Evolutionary conservation across 2,888 invertebrate species (phyloP).

Genomic region (Psylliodes chrysocephalus): DNA sequence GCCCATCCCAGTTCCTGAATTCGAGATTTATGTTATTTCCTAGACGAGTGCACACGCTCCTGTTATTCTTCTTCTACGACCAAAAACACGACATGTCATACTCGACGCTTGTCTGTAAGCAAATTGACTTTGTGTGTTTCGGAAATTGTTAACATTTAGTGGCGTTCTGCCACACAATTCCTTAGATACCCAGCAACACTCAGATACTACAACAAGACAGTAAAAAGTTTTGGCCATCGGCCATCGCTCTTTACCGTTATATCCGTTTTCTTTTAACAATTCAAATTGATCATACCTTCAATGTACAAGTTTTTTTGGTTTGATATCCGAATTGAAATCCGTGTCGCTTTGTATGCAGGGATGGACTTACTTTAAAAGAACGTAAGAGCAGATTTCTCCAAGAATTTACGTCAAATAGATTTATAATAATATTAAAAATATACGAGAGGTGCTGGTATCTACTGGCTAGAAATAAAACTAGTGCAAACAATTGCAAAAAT

Average conservation of each 20-base stretch:
- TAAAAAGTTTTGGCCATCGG: slow-evolving; percentile 8
- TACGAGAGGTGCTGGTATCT: no score
- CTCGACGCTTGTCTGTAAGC: slow-evolving; percentile 37
- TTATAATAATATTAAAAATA: no score
- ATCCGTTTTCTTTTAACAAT: slow-evolving; percentile 1
- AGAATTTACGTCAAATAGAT: no score
- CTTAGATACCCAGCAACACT: slow-evolving; percentile 17
- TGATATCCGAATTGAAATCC: not conserved
- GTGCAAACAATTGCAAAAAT: no score
- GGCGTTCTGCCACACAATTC: slow-evolving; percentile 20
- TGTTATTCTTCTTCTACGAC: not conserved
- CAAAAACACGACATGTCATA: not conserved
- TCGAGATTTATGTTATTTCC: slow-evolving; percentile 7
- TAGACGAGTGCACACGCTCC: slow-evolving; percentile 5
- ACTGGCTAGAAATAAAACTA: no score
- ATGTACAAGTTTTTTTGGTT: not conserved
- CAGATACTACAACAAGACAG: slow-evolving; percentile 7
- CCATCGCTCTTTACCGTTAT: slow-evolving; percentile 1
- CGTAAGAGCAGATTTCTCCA: no score
- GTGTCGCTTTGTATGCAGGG: no score
- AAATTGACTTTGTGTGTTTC: slow-evolving; percentile 63
- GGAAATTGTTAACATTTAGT: slow-evolving; percentile 59
- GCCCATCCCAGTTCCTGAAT: slow-evolving; percentile 5
- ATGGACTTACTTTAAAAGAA: no score
- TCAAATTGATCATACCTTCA: not conserved